Conservation (phyloP, 2,888 invertebrate species). For the Drosophila anomalata region DNA sequence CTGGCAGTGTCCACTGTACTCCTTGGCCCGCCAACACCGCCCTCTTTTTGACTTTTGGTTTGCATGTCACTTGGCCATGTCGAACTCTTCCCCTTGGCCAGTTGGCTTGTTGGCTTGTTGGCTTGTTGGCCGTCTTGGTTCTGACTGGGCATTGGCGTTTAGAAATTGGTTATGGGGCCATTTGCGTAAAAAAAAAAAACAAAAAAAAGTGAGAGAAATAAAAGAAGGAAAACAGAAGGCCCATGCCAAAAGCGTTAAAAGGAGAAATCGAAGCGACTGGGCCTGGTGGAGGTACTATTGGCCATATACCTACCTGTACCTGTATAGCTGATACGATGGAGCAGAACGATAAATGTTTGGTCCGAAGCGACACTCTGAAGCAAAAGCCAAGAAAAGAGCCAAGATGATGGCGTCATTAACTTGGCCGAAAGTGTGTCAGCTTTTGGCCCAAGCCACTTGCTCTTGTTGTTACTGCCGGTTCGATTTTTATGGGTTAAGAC, state of each 20-base stretch:
- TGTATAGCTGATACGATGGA: constrained; percentile 12
- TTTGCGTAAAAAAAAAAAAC: constrained; percentile 24
- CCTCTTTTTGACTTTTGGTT: constrained; percentile 32
- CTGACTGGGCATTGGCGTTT: constrained; percentile 32
- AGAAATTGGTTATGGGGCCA: constrained; percentile 52
- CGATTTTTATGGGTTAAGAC: constrained; percentile 32
- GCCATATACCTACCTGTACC: not conserved
- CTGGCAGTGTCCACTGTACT: constrained; percentile 1
- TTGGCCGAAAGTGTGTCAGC: constrained; percentile 27
- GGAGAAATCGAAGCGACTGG: constrained; percentile 37
- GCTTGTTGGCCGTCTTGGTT: constrained; percentile 8
- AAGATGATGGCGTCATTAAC: constrained; percentile 68
- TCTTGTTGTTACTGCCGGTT: constrained; percentile 38
- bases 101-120: constrained; percentile 8
- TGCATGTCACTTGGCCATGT: constrained; percentile 49
- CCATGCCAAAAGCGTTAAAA: constrained; percentile 46
- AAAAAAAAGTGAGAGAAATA: not conserved
- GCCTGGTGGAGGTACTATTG: constrained; percentile 1
- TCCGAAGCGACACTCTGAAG: constrained; percentile 16
- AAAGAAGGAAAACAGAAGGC: constrained; percentile 1
- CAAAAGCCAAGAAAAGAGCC: constrained; percentile 4
- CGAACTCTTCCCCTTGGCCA: constrained; percentile 32
- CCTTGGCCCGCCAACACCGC: not conserved
- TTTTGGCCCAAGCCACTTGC: constrained; percentile 54
- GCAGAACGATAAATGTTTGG: constrained; percentile 54